Conservation (phyloP, 2,888 invertebrate species). For the Rapana venosa region DNA sequence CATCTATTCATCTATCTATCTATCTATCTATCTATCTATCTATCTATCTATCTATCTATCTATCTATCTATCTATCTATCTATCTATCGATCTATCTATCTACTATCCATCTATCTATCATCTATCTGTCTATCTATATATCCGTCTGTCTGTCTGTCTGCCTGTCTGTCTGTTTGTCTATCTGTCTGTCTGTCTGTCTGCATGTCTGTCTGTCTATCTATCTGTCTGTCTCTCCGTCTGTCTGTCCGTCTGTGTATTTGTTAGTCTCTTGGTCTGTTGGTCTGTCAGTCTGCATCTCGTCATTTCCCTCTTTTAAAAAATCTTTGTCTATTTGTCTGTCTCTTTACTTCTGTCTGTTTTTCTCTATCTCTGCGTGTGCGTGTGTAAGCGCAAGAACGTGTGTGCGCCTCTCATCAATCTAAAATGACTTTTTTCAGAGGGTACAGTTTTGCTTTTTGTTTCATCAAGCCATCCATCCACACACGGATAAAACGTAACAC, state of each 20-base stretch:
- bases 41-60: too few relatives aligned
- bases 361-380: neutral
- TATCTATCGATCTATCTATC: too few relatives aligned
- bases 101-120: too few relatives aligned
- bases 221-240: too few relatives aligned
- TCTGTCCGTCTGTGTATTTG: neutral
- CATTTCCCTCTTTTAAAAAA: neutral
- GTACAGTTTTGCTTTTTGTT: neutral
- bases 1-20: too few relatives aligned
- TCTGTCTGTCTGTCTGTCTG: too few relatives aligned
- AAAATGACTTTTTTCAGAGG: neutral
- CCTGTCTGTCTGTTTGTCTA: neutral
- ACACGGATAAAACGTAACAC: too few relatives aligned
- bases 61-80: too few relatives aligned
- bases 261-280: too few relatives aligned
- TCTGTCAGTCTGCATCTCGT: neutral
- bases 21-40: too few relatives aligned
- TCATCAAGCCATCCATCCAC: neutral
- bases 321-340: neutral
- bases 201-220: too few relatives aligned
- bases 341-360: neutral
- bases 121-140: too few relatives aligned
- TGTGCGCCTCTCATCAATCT: neutral
- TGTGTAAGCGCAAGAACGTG: neutral
- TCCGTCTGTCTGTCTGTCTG: neutral